Conservation (phyloP, 2,797 vertebrate species). For the Tragopan temminckii region DNA sequence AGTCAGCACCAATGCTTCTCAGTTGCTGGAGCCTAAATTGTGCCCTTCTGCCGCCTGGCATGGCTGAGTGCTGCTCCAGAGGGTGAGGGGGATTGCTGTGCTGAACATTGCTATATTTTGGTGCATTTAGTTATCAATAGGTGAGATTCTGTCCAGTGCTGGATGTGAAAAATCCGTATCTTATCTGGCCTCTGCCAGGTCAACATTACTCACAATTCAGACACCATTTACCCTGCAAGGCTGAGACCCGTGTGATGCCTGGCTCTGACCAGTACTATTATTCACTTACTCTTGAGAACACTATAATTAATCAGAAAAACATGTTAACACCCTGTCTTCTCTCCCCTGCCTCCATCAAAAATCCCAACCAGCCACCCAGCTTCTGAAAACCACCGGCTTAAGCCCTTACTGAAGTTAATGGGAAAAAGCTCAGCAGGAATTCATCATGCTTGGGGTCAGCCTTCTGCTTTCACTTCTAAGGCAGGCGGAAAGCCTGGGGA, state of each 20-base stretch:
- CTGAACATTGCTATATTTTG: slow-evolving; percentile 8
- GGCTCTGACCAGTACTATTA: slow-evolving; percentile 77
- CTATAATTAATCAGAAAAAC: slow-evolving; percentile 74
- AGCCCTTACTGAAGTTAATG: slow-evolving; percentile 61
- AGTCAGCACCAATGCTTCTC: neutral
- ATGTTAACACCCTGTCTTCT: slow-evolving; percentile 75
- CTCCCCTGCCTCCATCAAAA: slow-evolving; percentile 63
- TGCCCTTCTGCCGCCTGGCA: neutral
- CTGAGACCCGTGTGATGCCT: slow-evolving; percentile 74
- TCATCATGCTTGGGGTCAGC: slow-evolving; percentile 42
- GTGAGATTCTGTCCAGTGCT: slow-evolving; percentile 59
- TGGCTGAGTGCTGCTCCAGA: neutral
- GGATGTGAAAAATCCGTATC: slow-evolving; percentile 65
- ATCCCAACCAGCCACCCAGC: slow-evolving; percentile 65
- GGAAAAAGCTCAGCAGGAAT: slow-evolving; percentile 61
- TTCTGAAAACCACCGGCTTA: slow-evolving; percentile 65
- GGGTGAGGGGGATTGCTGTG: neutral
- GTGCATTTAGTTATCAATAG: slow-evolving; percentile 64
- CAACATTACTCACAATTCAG: slow-evolving; percentile 77
- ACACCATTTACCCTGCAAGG: slow-evolving; percentile 74
- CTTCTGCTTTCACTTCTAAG: slow-evolving; percentile 28
- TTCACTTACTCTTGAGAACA: slow-evolving; percentile 73
- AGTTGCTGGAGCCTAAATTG: neutral
- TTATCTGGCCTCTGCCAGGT: slow-evolving; percentile 73
- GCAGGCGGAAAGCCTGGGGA: slow-evolving; percentile 20